Conservation (phyloP, 1,140 invertebrate genomes). For the Megalopta genalis region DNA sequence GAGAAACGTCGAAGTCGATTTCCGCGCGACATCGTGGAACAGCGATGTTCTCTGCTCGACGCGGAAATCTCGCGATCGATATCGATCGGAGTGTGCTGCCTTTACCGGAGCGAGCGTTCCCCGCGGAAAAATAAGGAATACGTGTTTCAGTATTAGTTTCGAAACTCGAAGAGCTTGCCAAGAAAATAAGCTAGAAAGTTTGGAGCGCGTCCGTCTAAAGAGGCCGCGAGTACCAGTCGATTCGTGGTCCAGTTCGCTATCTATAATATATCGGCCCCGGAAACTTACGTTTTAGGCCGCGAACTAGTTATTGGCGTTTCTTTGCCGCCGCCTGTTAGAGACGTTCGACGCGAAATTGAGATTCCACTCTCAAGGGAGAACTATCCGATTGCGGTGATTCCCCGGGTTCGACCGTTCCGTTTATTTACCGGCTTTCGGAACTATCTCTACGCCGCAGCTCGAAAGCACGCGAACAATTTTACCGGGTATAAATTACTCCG, state of each 20-base stretch:
- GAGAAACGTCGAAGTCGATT: neutral
- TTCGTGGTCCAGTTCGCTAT: neutral
- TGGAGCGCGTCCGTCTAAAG: neutral
- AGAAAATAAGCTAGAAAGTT: conserved; percentile 33
- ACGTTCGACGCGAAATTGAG: no score
- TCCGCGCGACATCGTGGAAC: neutral
- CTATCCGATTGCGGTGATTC: no score
- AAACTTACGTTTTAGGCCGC: conserved; percentile 10
- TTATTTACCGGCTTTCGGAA: no score
- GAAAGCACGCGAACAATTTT: no score
- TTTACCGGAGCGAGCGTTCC: neutral
- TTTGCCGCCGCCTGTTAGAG: neutral
- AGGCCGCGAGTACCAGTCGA: neutral
- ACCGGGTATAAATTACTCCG: no score
- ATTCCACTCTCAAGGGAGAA: no score
- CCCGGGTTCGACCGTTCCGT: no score
- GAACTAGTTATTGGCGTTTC: neutral
- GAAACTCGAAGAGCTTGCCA: conserved; percentile 13
- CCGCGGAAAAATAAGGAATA: conserved; percentile 12
- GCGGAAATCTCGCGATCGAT: neutral
- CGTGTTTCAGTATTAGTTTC: neutral
- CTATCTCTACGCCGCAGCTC: no score
- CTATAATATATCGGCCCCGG: neutral
- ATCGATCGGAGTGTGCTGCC: neutral
- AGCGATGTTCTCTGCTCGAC: neutral